phyloP scores from a whole-genome alignment of 2,113 vertebrate species.

The Psittacus erithacus region DNA sequence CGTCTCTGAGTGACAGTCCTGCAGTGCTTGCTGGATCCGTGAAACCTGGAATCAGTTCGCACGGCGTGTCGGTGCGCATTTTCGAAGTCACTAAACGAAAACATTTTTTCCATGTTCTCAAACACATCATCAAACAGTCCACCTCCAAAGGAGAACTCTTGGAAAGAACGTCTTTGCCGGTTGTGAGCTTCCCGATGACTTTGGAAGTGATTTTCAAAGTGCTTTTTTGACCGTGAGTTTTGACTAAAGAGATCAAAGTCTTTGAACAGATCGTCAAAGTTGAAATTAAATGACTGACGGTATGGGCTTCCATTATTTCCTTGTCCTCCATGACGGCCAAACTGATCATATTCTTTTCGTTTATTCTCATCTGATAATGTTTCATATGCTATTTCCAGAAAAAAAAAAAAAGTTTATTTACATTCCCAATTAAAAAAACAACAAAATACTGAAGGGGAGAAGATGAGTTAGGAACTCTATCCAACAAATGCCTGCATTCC shows the following conservation, averaged over 20 bases:
- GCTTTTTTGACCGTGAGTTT: constrained; percentile 84
- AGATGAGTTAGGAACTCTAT: not conserved
- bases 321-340: constrained; percentile 78
- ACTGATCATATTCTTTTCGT: constrained; percentile 88
- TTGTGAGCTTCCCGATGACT: constrained; percentile 80
- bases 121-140: constrained; percentile 92
- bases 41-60: constrained; percentile 83
- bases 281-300: constrained; percentile 88
- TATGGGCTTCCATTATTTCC: constrained; percentile 75
- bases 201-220: constrained; percentile 91
- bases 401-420: not conserved
- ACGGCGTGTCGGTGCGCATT: constrained; percentile 69
- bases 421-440: not conserved
- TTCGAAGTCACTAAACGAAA: constrained; percentile 88
- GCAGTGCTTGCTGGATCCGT: constrained; percentile 87
- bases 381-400: constrained; percentile 85
- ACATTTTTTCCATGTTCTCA: constrained; percentile 97
- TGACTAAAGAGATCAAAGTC: constrained; percentile 88
- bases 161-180: constrained; percentile 83
- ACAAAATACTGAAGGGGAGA: not conserved
- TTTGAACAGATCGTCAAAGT: constrained; percentile 94
- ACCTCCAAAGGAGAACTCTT: constrained; percentile 84
- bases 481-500: not conserved
- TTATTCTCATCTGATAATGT: constrained; percentile 89
- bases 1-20: constrained; percentile 93